Base-by-base conservation (phyloP, 1,140 invertebrate species). In the Psix sp. region DNA sequence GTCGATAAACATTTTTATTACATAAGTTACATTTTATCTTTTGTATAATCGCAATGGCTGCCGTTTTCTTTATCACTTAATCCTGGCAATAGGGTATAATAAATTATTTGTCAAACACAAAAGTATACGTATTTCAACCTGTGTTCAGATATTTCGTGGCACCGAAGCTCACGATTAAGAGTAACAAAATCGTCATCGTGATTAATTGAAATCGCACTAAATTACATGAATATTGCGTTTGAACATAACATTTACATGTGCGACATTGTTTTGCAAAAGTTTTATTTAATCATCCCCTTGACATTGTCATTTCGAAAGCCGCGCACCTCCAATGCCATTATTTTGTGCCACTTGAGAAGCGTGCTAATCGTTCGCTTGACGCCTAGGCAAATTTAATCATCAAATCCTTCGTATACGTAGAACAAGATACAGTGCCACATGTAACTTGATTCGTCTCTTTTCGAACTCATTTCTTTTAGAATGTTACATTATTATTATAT, bases 1-100 rank as follows among this genome's bases (percentile, higher is more conserved):
- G 59, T 78, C 72, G 63, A 73, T 79, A 74, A 77, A 76, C 59
- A 74, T 39, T 16, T 63, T 77, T 76, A 78, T 81, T 78, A 79
- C 74, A 78, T 77, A 78, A 71, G 71, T 80, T 80, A 78, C 77
- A 77, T 51, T 51, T 77, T 48, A 11, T 36, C 18, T 42, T 56
- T 62, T 29, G 49, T 77, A 62, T 78, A 75, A 71, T 77, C 71
- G 78, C 76, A 78, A 72, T 66, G 63, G 65, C 72, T 80, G 78
- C 76, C 76, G 62, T 66, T 18, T 66, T 70, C 13, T 49, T 63
- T 46, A 24, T 52, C 54, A 63, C 45, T 38, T 70, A 66, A 66
- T 49, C 38, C 45, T 65, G 60, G 35, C 54, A 39, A 59, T 46
- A 21, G 21, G 6, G 14, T 39, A 40, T 13, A 59, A 65, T 63